Percentiles rank a stretch among this genome's conserved stretches.
Conservation (phyloP, 2,888 invertebrate species). For the Lordiphosa fenestrarum region DNA sequence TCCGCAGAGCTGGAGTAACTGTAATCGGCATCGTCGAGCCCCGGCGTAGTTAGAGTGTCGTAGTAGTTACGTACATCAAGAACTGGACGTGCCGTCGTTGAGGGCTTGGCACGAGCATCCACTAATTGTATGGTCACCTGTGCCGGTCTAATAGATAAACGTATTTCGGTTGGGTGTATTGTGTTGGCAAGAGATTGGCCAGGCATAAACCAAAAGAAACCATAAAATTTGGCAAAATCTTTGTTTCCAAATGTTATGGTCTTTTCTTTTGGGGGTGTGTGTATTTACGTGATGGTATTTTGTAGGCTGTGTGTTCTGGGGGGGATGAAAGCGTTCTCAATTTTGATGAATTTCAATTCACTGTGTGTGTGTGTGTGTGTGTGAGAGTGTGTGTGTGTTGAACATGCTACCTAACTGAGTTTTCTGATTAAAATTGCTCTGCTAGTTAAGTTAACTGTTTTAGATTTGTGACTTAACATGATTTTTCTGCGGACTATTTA, state of each 20-base stretch:
- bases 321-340: slow-evolving; percentile 14
- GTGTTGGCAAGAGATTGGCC: slow-evolving; percentile 12
- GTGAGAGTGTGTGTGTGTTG: background rate
- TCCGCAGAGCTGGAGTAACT: slow-evolving; percentile 59
- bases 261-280: too few species aligned
- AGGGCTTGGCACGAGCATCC: slow-evolving; percentile 35
- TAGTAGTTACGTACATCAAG: slow-evolving; percentile 65
- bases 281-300: background rate
- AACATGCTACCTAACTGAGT: slow-evolving; percentile 5
- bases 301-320: slow-evolving; percentile 2
- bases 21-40: slow-evolving; percentile 48
- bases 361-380: slow-evolving; percentile 13
- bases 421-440: slow-evolving; percentile 22
- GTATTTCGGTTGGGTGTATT: slow-evolving; percentile 38
- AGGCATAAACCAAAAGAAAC: too few species aligned
- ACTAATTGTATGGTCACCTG: slow-evolving; percentile 66
- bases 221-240: too few species aligned
- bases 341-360: slow-evolving; percentile 34
- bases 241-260: too few species aligned
- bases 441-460: slow-evolving; percentile 24
- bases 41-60: slow-evolving; percentile 53
- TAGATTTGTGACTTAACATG: slow-evolving; percentile 23
- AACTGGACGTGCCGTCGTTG: slow-evolving; percentile 48
- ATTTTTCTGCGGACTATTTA: slow-evolving; percentile 22
- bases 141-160: slow-evolving; percentile 59